phyloP scores from a whole-genome alignment of 2,113 vertebrate species.

The Chascanopsetta lugubris region DNA sequence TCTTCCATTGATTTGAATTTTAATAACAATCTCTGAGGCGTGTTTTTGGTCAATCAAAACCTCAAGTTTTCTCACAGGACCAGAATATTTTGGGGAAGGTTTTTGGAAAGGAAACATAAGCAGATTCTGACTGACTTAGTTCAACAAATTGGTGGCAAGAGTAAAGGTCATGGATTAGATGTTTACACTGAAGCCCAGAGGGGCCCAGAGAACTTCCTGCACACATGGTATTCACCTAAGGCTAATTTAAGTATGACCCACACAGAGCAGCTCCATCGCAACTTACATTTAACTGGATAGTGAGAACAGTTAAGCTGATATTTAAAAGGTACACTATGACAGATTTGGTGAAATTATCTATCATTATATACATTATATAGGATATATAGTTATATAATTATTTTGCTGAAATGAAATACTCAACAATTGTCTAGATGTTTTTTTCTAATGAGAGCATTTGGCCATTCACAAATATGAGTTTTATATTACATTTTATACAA shows the following conservation, averaged over 20 bases:
- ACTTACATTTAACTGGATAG: too few relatives aligned
- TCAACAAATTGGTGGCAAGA: conserved; percentile 2
- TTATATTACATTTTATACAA: too few relatives aligned
- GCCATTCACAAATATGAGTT: too few relatives aligned
- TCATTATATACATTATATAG: too few relatives aligned
- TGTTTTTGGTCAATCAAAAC: neutral
- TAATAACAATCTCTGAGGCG: neutral
- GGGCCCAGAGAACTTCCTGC: neutral
- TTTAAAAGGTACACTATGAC: too few relatives aligned
- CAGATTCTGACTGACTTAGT: neutral
- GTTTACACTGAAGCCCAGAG: neutral
- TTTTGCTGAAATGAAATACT: too few relatives aligned
- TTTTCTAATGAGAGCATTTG: too few relatives aligned
- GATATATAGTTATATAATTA: too few relatives aligned
- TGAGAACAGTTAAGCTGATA: too few relatives aligned
- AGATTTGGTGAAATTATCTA: too few relatives aligned
- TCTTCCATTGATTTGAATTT: conserved; percentile 6
- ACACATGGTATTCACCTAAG: neutral
- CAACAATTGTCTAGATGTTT: too few relatives aligned
- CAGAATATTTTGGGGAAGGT: neutral
- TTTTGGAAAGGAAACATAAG: neutral
- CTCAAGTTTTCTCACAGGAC: neutral
- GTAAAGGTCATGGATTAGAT: neutral
- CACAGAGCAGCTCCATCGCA: too few relatives aligned
- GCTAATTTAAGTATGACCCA: conserved; percentile 2